These are phyloP conservation scores for Solea senegalensis DNA, from an alignment of 2,113 vertebrate genomes.

Conservation along the genomic window DNA sequence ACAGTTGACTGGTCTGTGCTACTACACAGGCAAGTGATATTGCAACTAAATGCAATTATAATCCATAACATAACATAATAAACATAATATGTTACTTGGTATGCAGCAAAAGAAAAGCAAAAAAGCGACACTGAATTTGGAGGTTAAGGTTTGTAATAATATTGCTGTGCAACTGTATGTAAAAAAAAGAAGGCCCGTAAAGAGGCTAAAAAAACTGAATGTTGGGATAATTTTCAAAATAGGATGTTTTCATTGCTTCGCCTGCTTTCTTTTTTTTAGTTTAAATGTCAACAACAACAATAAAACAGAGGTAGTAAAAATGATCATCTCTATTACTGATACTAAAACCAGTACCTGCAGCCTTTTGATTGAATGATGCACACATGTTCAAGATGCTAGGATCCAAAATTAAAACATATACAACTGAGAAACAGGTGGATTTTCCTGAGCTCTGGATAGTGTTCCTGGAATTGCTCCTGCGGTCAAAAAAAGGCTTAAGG, in stretches of 20 bases:
- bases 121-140: not conserved
- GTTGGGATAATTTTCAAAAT: not conserved
- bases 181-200: not conserved
- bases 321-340: not conserved
- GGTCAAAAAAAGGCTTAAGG: not conserved
- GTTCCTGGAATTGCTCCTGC: not conserved
- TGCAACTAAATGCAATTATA: not conserved
- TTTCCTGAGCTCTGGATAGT: not conserved
- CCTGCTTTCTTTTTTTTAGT: not conserved
- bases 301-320: not conserved
- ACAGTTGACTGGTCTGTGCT: no score
- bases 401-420: no score
- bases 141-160: not conserved
- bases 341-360: not conserved
- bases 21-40: not conserved
- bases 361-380: not conserved
- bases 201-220: not conserved
- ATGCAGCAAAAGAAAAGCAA: not conserved
- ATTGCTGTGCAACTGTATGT: not conserved
- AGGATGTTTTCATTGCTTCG: not conserved
- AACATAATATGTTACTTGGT: constrained; percentile 1
- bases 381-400: not conserved
- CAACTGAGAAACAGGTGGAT: not conserved
- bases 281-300: constrained; percentile 3
- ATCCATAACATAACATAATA: no score